phyloP scores from a whole-genome alignment of 1,140 invertebrate species.

The Procambarus virginalis region DNA sequence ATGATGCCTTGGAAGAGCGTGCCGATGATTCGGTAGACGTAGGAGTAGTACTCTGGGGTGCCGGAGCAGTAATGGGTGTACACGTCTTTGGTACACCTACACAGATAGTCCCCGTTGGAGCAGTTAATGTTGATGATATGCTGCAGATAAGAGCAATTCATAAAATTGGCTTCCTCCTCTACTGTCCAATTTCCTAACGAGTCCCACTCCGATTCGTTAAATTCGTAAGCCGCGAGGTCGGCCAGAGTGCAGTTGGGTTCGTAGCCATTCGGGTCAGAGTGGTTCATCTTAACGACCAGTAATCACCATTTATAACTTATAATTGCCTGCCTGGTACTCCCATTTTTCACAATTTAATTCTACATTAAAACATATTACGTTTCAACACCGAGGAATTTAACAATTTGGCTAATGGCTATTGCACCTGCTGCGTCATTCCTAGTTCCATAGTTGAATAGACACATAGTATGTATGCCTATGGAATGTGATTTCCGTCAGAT shows the following conservation, averaged over 20 bases:
- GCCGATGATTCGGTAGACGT: conserved; percentile 77
- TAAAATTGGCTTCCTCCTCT: conserved; percentile 25
- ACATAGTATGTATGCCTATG: too few species aligned
- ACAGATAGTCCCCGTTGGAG: conserved; percentile 41
- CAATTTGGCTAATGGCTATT: too few species aligned
- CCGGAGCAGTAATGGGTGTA: conserved; percentile 49
- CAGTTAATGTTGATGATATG: conserved; percentile 27
- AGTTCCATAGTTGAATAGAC: too few species aligned
- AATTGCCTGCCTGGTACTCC: too few species aligned
- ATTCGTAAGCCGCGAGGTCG: conserved; percentile 12
- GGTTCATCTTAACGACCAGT: conserved; percentile 16
- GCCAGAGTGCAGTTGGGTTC: conserved; percentile 48
- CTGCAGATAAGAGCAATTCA: conserved; percentile 32
- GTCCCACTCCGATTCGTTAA: conserved; percentile 43
- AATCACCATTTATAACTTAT: too few species aligned
- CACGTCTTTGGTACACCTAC: conserved; percentile 51
- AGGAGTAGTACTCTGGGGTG: conserved; percentile 74
- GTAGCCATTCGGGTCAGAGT: background rate
- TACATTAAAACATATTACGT: too few species aligned
- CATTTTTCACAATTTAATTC: too few species aligned
- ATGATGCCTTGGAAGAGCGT: conserved; percentile 79
- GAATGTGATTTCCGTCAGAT: too few species aligned
- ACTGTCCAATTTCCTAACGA: conserved; percentile 15
- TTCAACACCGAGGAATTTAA: too few species aligned
- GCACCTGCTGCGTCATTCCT: too few species aligned